Conservation (phyloP, 2,797 vertebrate genomes). For the Peromyscus eremicus region DNA sequence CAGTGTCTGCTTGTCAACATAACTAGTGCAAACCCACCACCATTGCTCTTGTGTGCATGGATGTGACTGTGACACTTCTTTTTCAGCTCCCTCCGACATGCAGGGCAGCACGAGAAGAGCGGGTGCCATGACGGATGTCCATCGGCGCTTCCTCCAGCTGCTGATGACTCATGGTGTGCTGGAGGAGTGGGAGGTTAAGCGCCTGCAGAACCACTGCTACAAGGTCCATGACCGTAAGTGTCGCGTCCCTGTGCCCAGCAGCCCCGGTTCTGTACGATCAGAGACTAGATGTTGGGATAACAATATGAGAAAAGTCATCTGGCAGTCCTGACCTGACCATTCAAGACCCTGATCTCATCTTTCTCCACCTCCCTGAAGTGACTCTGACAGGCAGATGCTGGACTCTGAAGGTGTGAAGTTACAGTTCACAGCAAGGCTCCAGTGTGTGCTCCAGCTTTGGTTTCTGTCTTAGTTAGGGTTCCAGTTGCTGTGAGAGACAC, state of each 20-base stretch:
- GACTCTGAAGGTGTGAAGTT: not conserved
- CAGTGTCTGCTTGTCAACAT: not conserved
- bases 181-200: conserved; percentile 87
- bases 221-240: conserved; percentile 90
- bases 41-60: not conserved
- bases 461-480: not conserved
- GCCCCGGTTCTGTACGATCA: not conserved
- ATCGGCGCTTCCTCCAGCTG: conserved; percentile 94
- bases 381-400: not conserved
- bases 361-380: not conserved
- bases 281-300: not conserved
- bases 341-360: not conserved
- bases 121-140: conserved; percentile 90
- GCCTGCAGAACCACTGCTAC: conserved; percentile 91
- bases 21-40: not conserved
- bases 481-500: not conserved
- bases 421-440: not conserved
- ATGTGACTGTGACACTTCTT: not conserved
- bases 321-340: not conserved
- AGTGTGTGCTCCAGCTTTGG: not conserved
- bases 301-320: not conserved
- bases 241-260: not conserved
- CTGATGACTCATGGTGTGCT: conserved; percentile 94
- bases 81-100: conserved; percentile 26
- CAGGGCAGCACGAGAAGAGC: conserved; percentile 79